phyloP scores from a whole-genome alignment of 2,888 invertebrate genomes.

The Pyrochroa serraticornis region DNA sequence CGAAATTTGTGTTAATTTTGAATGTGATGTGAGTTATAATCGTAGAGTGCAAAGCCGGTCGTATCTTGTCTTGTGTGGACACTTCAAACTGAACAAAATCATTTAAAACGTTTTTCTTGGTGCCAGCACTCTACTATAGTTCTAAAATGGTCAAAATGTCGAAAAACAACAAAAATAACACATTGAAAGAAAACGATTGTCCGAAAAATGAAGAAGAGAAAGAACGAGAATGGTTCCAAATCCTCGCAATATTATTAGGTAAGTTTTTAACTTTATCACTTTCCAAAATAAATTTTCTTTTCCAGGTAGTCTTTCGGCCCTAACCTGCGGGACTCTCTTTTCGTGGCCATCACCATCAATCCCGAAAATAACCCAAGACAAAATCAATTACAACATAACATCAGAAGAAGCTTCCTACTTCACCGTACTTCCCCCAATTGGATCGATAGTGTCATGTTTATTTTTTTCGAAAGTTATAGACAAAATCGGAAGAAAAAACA shows the following conservation, averaged over 20 bases:
- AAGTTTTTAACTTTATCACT: not conserved
- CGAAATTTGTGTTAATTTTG: too few relatives aligned
- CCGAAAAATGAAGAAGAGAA: not conserved
- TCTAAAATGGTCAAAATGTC: not conserved
- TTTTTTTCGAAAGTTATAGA: slow-evolving; percentile 30
- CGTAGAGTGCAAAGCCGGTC: too few relatives aligned
- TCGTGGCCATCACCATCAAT: slow-evolving; percentile 52
- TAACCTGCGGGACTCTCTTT: slow-evolving; percentile 39
- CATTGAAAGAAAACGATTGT: not conserved
- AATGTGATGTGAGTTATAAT: too few relatives aligned
- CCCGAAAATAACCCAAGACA: slow-evolving; percentile 44
- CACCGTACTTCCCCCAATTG: slow-evolving; percentile 46
- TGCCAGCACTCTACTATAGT: too few relatives aligned
- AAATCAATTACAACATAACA: slow-evolving; percentile 43
- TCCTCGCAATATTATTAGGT: slow-evolving; percentile 22
- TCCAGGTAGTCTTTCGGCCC: slow-evolving; percentile 26
- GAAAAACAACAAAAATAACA: slow-evolving; percentile 4
- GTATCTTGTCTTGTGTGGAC: too few relatives aligned
- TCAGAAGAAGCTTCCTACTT: slow-evolving; percentile 50
- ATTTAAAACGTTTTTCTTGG: too few relatives aligned
- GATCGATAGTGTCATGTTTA: slow-evolving; percentile 15
- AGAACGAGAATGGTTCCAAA: slow-evolving; percentile 25
- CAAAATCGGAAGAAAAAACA: slow-evolving; percentile 38
- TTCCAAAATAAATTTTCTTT: not conserved
- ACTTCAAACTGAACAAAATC: too few relatives aligned